Percentiles rank a stretch among this genome's conserved stretches.
phyloP scores from a whole-genome alignment of 2,888 invertebrate genomes.

The Andrena dorsata region DNA sequence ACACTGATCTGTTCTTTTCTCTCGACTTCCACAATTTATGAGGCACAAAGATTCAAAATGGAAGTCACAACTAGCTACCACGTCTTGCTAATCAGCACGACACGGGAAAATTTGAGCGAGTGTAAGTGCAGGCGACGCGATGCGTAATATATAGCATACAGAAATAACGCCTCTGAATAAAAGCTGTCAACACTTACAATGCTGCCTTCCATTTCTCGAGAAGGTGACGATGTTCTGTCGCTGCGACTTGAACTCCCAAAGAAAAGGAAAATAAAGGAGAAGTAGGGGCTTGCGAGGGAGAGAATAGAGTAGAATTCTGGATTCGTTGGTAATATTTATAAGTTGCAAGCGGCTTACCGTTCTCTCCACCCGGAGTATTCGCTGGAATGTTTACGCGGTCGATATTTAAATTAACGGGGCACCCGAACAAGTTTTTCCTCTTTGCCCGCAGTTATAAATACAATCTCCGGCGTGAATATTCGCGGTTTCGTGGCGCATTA shows the following conservation, averaged over 20 bases:
- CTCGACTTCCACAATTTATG: not conserved
- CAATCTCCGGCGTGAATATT: constrained; percentile 42
- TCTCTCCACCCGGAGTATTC: not conserved
- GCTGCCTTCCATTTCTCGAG: not conserved
- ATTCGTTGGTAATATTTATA: constrained; percentile 60
- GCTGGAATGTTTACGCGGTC: constrained; percentile 51
- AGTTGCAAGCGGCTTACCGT: constrained; percentile 53
- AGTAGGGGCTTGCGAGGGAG: not conserved
- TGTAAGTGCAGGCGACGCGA: not conserved
- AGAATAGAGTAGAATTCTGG: constrained; percentile 32
- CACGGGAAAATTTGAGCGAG: constrained; percentile 15
- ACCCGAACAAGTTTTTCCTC: constrained; percentile 53
- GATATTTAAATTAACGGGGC: constrained; percentile 62
- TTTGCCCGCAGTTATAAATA: constrained; percentile 41
- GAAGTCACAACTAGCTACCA: constrained; percentile 20
- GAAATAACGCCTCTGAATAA: not conserved
- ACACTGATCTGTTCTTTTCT: not conserved
- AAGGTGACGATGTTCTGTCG: not conserved
- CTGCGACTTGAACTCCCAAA: not conserved
- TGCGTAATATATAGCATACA: constrained; percentile 15
- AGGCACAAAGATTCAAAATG: not conserved
- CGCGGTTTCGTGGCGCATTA: constrained; percentile 35
- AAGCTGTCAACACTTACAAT: not conserved
- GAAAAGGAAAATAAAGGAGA: not conserved
- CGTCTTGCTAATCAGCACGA: constrained; percentile 24